These are phyloP conservation scores for Podarcis raffonei DNA, from an alignment of 2,113 vertebrate genomes.

Conservation along the genomic window DNA sequence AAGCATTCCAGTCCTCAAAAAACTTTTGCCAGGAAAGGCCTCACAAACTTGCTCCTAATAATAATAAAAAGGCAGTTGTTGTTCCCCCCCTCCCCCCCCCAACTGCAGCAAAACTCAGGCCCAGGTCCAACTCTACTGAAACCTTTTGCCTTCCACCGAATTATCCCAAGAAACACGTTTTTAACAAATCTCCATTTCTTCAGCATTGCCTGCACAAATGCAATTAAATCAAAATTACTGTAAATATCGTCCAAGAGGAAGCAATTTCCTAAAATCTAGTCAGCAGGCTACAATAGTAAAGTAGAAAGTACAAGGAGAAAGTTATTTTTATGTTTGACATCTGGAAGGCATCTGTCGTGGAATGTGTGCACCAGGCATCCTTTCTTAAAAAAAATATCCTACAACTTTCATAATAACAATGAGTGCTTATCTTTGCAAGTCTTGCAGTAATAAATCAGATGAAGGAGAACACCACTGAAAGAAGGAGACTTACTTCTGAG, in stretches of 20 bases:
- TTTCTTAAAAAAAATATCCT: constrained; percentile 50
- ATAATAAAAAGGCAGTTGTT: no score
- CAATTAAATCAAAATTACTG: constrained; percentile 52
- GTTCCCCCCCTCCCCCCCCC: not conserved
- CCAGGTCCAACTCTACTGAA: constrained; percentile 36
- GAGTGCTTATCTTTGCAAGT: constrained; percentile 55
- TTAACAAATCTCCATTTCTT: constrained; percentile 31
- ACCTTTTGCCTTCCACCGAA: constrained; percentile 39
- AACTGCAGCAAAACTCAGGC: constrained; percentile 14
- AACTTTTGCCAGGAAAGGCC: not conserved
- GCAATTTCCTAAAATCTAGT: constrained; percentile 56
- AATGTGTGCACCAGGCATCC: constrained; percentile 46
- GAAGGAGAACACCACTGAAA: constrained; percentile 17
- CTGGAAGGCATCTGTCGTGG: constrained; percentile 64
- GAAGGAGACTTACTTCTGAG: no score
- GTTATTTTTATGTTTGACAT: constrained; percentile 64
- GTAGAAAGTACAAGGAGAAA: constrained; percentile 60
- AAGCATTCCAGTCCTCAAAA: not conserved
- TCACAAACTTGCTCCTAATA: not conserved
- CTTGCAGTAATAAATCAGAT: constrained; percentile 50
- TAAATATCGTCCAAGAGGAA: constrained; percentile 53
- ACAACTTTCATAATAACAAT: constrained; percentile 55
- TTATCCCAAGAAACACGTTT: constrained; percentile 37
- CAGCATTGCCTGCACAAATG: constrained; percentile 49
- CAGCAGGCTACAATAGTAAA: constrained; percentile 44